Base-by-base conservation (phyloP, 2,888 invertebrate species). In the Sipunculus nudus region DNA sequence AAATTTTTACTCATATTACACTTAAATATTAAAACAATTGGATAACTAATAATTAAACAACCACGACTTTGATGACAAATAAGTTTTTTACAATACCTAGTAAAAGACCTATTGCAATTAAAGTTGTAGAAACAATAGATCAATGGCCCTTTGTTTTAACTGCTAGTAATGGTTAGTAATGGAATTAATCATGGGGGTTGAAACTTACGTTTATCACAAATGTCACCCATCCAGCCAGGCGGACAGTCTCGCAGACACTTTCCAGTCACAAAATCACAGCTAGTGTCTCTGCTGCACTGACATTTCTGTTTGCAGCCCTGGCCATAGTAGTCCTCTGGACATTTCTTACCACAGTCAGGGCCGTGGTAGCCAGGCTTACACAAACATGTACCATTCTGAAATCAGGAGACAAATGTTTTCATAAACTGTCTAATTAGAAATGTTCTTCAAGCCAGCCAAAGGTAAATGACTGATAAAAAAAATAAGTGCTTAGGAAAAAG, bases 351-450 rank as follows among this genome's bases (percentile, higher is more conserved):
- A 68, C 86, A 86, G 21, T 72, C 66, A 13, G 74, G 72, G 4
- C 86, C 86, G 32, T 75, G 73, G 73, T 77, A 86, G 2, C 86
- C 86, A 6, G 84, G 78, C 35, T 81, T 80, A 68, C 86, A 86
- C 29, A 78, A 71, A 83, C 97, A 98, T 73, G 88, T 87, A 3
- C 98, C 98, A 59, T 91, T 92, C 80, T 81, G 65, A 8, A 68
- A 65, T 39, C 59, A 31, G 29, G 28, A 32, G 39, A 10, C 10
- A 21, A 43, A 52, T n/a, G n/a, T n/a, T n/a, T n/a, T n/a, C n/a
- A n/a, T n/a, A n/a, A n/a, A n/a, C n/a, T n/a, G n/a, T n/a, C n/a
- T n/a, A n/a, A n/a, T n/a, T n/a, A n/a, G n/a, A n/a, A n/a, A n/a
- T n/a, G n/a, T n/a, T n/a, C n/a, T n/a, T n/a, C n/a, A n/a, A n/a